These are phyloP conservation scores for Pseudochirops cupreus DNA, from an alignment of 2,797 vertebrate genomes.

Conservation along the genomic window DNA sequence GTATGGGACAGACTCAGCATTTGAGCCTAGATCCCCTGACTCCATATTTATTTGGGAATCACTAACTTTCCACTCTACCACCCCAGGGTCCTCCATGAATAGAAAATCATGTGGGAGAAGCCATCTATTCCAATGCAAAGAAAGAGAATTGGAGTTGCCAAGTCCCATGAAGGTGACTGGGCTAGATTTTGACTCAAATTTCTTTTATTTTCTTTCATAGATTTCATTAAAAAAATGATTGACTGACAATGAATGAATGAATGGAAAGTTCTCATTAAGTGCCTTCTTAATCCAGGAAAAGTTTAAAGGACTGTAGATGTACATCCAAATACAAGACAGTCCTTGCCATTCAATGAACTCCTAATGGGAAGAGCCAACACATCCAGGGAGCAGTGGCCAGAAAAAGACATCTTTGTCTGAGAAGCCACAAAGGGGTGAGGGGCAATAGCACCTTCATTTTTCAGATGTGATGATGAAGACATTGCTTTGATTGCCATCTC, in stretches of 20 bases:
- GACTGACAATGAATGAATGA: background rate
- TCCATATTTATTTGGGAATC: background rate
- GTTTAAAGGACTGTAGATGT: background rate
- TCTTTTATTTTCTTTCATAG: background rate
- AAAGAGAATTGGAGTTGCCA: background rate
- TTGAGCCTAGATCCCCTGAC: background rate
- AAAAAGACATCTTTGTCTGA: background rate
- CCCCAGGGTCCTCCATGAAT: background rate
- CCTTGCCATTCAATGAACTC: background rate
- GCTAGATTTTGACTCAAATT: background rate
- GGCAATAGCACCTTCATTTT: background rate
- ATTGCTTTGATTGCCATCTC: background rate
- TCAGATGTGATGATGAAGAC: background rate
- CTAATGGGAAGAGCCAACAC: background rate
- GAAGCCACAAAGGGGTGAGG: background rate
- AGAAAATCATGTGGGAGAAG: background rate
- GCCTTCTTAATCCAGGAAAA: background rate
- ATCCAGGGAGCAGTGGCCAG: background rate
- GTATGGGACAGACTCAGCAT: background rate
- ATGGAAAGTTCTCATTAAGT: background rate
- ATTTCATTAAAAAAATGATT: background rate
- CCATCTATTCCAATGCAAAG: background rate
- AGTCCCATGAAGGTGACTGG: background rate
- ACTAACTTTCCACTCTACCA: background rate
- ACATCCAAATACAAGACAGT: background rate